Evolutionary conservation across 2,888 invertebrate species (phyloP).

Genomic region (Drosophila rellima): DNA sequence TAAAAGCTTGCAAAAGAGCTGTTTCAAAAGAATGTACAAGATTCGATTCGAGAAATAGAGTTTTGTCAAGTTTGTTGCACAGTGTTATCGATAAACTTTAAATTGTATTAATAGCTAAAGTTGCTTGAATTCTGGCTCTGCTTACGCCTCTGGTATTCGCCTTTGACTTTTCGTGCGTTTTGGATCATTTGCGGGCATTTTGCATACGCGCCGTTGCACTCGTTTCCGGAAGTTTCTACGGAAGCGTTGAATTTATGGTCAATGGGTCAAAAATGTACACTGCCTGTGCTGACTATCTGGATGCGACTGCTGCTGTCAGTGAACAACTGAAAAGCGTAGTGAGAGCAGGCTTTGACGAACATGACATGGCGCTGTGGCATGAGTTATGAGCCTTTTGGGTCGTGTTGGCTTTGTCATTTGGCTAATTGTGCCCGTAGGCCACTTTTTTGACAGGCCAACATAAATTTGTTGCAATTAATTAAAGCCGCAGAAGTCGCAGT

Average conservation of each 20-base stretch:
- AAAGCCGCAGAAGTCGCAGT: conserved; percentile 54
- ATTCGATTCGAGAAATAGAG: background rate
- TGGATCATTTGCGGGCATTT: conserved; percentile 47
- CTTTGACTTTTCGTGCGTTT: conserved; percentile 33
- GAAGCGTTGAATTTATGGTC: conserved; percentile 44
- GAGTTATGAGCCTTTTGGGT: conserved; percentile 60
- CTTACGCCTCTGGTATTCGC: conserved; percentile 12
- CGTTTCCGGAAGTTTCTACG: conserved; percentile 43
- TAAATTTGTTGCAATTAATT: conserved; percentile 79
- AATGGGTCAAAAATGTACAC: conserved; percentile 31
- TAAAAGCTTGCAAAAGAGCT: background rate
- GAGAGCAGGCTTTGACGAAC: conserved; percentile 37
- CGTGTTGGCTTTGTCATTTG: conserved; percentile 74
- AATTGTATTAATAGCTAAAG: conserved; percentile 18
- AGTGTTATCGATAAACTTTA: conserved; percentile 40
- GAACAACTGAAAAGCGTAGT: conserved; percentile 35
- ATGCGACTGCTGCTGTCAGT: conserved; percentile 23
- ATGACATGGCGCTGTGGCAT: conserved; percentile 49
- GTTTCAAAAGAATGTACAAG: background rate
- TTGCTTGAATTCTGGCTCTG: background rate
- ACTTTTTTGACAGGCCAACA: conserved; percentile 60
- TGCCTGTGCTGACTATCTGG: conserved; percentile 8
- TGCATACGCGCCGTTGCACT: conserved; percentile 50
- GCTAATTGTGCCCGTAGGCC: conserved; percentile 78
- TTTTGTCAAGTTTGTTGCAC: conserved; percentile 11